phyloP scores from a whole-genome alignment of 2,888 invertebrate genomes.

The Folsomia candida region DNA sequence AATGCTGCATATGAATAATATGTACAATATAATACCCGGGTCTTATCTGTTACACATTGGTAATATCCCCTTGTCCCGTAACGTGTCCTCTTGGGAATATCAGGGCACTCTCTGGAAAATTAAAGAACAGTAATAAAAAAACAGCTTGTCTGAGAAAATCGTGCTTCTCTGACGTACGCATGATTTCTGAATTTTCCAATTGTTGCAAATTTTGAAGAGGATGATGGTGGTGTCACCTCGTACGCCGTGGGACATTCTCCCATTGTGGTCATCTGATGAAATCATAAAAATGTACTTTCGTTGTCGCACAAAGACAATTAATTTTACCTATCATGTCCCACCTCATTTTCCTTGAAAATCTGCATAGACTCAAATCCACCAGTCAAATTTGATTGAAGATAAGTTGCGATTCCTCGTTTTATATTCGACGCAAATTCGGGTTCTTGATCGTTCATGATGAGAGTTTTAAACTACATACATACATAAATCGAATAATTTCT shows the following conservation, averaged over 20 bases:
- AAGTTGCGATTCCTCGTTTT: constrained; percentile 47
- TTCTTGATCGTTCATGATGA: constrained; percentile 50
- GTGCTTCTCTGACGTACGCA: constrained; percentile 27
- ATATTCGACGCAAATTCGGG: constrained; percentile 50
- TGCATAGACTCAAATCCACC: constrained; percentile 12
- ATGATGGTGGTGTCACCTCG: constrained; percentile 41
- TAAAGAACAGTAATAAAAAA: not conserved
- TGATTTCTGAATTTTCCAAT: constrained; percentile 49
- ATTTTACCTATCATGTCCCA: constrained; percentile 5
- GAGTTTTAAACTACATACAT: constrained; percentile 42
- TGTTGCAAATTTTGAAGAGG: constrained; percentile 33
- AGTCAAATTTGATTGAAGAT: constrained; percentile 45
- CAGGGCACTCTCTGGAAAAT: constrained; percentile 40
- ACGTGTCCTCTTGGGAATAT: constrained; percentile 41
- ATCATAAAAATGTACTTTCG: not conserved
- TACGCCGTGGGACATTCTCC: constrained; percentile 48
- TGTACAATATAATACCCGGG: constrained; percentile 36
- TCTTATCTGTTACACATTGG: constrained; percentile 39
- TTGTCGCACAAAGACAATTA: not conserved
- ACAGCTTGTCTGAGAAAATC: not conserved
- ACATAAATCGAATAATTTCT: not conserved
- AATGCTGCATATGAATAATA: no score
- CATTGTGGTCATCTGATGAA: constrained; percentile 46
- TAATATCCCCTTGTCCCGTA: constrained; percentile 36
- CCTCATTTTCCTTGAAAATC: constrained; percentile 39